Evolutionary conservation across 2,113 vertebrate species (phyloP), one percentile per base, ranked within the genome.

Genomic region (Baryphthengus martii): DNA sequence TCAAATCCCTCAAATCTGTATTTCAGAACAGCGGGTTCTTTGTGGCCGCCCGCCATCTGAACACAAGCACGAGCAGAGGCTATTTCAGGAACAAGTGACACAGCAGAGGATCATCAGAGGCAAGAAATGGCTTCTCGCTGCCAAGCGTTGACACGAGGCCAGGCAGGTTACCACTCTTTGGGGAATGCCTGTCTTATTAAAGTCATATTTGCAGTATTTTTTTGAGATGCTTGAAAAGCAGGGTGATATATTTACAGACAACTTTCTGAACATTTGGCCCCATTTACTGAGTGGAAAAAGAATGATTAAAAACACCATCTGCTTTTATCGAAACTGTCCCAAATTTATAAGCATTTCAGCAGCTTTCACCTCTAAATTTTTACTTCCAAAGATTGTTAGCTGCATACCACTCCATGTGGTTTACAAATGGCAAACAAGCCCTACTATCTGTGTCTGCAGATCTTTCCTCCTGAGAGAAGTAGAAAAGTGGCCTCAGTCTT

Each of bases 1-100:
- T 90, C 44, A 67, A 71, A 71, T 53, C 55, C 31, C 28, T 89
- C 56, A 74, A 67, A 89, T 67, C 52, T 75, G 26, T 72, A 55
- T 62, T 55, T 88, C 0, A 0, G 74, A 80, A 59, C 37, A 91
- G 52, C 3, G 5, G 80, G 74, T 49, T 90, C 71, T 75, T 11
- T 37, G 29, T 91, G 88, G 78, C 56, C 13, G 1, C 74, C 37
- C 0, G 1, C 82, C 71, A 78, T 74, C 61, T 19, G 14, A 95
- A 75, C 6, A 3, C 17, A 40, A 94, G 81, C 47, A 21, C 2
- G 3, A 89, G 74, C 4, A 16, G 1, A 81, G 28, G 33, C 71
- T 95, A 91, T 96, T 96, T 94, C 33, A 37, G 74, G 77, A 94
- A 82, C 28, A 78, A 91, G 47, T 67, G 74, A 74, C 73, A 85